These are phyloP conservation scores for Netelia virgata DNA, from an alignment of 2,888 invertebrate genomes.

Conservation along the genomic window DNA sequence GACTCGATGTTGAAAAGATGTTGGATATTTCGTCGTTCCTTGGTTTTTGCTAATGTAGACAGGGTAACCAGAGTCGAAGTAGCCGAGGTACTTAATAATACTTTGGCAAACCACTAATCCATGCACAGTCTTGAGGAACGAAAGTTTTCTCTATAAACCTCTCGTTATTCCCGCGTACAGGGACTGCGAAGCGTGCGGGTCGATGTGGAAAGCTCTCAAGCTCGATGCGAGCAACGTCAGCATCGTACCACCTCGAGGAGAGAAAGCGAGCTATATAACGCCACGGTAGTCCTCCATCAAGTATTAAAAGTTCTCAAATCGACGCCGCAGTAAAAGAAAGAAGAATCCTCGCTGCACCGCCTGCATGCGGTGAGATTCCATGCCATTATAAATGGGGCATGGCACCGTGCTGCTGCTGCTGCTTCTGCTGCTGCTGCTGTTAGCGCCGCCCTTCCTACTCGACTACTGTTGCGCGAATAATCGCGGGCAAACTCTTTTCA, in stretches of 20 bases:
- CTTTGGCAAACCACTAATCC: slow-evolving; percentile 68
- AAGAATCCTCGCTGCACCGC: slow-evolving; percentile 72
- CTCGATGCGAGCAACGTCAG: slow-evolving; percentile 46
- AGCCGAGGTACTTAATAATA: slow-evolving; percentile 68
- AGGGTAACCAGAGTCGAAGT: slow-evolving; percentile 44
- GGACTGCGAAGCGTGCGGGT: slow-evolving; percentile 20
- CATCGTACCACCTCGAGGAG: slow-evolving; percentile 42
- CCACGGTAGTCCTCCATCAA: slow-evolving; percentile 72
- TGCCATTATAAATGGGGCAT: slow-evolving; percentile 68
- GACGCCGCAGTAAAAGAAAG: slow-evolving; percentile 74
- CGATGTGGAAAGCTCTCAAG: slow-evolving; percentile 44
- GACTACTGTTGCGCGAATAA: slow-evolving; percentile 46
- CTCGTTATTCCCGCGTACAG: slow-evolving; percentile 68
- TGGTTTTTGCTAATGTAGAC: slow-evolving; percentile 60
- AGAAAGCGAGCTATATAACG: background rate
- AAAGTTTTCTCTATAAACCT: slow-evolving; percentile 71
- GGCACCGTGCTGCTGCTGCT: slow-evolving; percentile 5
- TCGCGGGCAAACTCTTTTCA: slow-evolving; percentile 38
- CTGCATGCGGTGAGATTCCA: slow-evolving; percentile 75
- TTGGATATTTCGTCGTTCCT: slow-evolving; percentile 64
- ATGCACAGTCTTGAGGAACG: slow-evolving; percentile 67
- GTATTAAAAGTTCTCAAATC: slow-evolving; percentile 81
- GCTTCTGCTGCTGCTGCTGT: background rate
- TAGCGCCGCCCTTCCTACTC: background rate
- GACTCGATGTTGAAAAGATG: slow-evolving; percentile 55